phyloP scores from a whole-genome alignment of 2,888 invertebrate genomes.

The Polymixis lichenea region DNA sequence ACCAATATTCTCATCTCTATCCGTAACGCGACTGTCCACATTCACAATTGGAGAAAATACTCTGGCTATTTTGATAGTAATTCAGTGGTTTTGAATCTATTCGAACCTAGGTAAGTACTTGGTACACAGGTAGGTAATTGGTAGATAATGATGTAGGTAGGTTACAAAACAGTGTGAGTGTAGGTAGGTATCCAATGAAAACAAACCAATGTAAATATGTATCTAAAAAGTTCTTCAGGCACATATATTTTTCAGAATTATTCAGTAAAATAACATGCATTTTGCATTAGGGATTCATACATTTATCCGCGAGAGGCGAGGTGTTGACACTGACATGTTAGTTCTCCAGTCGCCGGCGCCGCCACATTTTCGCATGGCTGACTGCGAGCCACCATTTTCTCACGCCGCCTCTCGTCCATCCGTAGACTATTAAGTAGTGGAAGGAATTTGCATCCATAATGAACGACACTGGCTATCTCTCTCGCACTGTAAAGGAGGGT shows the following conservation, averaged over 20 bases:
- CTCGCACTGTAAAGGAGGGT: conserved; percentile 55
- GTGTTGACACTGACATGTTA: conserved; percentile 55
- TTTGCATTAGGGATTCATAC: conserved; percentile 61
- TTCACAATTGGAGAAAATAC: too few relatives aligned
- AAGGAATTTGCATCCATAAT: conserved; percentile 84
- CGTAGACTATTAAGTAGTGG: conserved; percentile 81
- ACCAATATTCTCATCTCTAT: too few relatives aligned
- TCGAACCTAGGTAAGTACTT: too few relatives aligned
- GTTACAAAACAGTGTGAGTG: neutral
- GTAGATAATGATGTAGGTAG: neutral
- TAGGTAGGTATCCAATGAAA: conserved; percentile 10
- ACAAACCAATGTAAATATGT: conserved; percentile 26
- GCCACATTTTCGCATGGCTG: conserved; percentile 69
- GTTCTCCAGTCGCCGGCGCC: conserved; percentile 41
- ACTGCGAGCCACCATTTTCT: conserved; percentile 77
- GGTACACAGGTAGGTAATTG: neutral
- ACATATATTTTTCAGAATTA: conserved; percentile 44
- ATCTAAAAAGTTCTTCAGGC: conserved; percentile 20
- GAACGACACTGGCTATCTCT: conserved; percentile 69
- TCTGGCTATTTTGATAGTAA: too few relatives aligned
- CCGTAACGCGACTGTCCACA: too few relatives aligned
- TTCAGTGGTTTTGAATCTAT: neutral
- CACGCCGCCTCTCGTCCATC: conserved; percentile 77
- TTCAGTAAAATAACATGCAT: conserved; percentile 57
- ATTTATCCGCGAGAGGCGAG: conserved; percentile 44